Percentiles rank a stretch among this genome's conserved stretches.
Conservation (phyloP, 2,888 invertebrate species). For the Stenotaenia linearis region DNA sequence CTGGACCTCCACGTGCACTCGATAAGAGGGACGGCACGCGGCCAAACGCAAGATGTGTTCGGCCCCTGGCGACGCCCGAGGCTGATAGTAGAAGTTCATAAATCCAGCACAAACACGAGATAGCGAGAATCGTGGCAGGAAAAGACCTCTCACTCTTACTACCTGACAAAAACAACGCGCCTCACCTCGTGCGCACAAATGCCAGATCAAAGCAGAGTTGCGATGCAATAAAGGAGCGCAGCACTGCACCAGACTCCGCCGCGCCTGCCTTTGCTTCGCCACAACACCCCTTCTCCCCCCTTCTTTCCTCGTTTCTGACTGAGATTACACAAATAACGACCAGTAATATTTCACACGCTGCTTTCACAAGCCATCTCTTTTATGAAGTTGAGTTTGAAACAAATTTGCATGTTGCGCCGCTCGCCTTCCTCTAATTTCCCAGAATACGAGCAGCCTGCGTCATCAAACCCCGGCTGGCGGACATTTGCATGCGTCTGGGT, state of each 20-base stretch:
- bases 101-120: conserved; percentile 6
- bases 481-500: conserved; percentile 30
- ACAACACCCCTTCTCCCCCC: background rate
- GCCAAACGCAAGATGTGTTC: conserved; percentile 19
- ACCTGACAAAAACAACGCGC: conserved; percentile 18
- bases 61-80: conserved; percentile 10
- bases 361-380: conserved; percentile 35
- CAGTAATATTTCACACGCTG: conserved; percentile 34
- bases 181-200: background rate
- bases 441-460: conserved; percentile 28
- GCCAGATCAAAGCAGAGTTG: background rate
- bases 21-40: conserved; percentile 26
- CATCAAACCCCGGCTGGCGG: conserved; percentile 31
- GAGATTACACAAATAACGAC: conserved; percentile 35
- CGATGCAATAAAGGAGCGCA: background rate
- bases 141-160: conserved; percentile 4
- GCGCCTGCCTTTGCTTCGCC: background rate
- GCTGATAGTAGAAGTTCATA: conserved; percentile 14
- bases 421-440: conserved; percentile 31
- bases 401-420: conserved; percentile 34
- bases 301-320: conserved; percentile 26
- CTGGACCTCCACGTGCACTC: conserved; percentile 17
- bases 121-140: background rate
- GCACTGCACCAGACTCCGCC: background rate
- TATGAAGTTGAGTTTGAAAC: conserved; percentile 34